These are phyloP conservation scores for Athene noctua DNA, from an alignment of 2,113 vertebrate genomes.

Conservation along the genomic window DNA sequence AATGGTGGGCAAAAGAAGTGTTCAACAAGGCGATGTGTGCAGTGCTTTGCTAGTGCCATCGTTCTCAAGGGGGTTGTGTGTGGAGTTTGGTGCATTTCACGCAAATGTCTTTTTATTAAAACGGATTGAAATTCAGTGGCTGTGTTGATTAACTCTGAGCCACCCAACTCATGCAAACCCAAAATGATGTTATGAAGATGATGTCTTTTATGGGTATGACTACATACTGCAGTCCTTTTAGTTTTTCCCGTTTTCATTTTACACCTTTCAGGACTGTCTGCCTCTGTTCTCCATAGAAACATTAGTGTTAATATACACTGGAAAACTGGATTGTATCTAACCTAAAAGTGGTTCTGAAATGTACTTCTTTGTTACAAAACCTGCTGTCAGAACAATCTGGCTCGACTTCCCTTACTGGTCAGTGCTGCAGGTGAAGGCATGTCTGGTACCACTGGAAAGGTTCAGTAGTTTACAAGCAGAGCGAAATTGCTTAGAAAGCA, in stretches of 20 bases:
- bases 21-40: neutral
- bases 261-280: neutral
- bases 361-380: neutral
- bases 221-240: neutral
- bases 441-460: neutral
- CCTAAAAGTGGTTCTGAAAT: neutral
- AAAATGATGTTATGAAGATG: neutral
- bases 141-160: neutral
- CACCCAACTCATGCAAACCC: neutral
- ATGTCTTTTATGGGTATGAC: neutral
- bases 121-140: neutral
- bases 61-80: neutral
- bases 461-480: neutral
- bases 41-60: neutral
- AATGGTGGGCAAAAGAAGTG: neutral
- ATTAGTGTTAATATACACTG: neutral
- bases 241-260: neutral
- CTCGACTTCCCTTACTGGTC: neutral
- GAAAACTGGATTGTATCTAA: neutral
- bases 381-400: neutral
- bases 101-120: neutral
- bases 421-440: neutral
- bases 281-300: neutral
- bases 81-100: neutral
- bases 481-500: neutral